Evolutionary conservation across 2,888 invertebrate genomes (phyloP).

Genomic region (Scaptomyza reducta): DNA sequence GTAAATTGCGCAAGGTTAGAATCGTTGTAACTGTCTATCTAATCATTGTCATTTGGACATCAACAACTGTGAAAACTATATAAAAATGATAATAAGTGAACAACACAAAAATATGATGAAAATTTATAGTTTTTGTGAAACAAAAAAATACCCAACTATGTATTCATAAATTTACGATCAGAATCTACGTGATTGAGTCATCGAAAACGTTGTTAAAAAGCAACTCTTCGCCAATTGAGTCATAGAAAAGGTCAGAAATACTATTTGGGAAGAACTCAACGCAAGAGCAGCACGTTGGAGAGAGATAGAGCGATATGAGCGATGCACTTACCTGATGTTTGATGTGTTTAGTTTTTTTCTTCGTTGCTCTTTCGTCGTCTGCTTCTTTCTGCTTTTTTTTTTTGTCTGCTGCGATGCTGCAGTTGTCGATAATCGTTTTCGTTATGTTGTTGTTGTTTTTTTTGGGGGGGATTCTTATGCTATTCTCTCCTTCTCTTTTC

Average conservation of each 20-base stretch:
- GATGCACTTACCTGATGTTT: slow-evolving; percentile 62
- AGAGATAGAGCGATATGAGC: slow-evolving; percentile 2
- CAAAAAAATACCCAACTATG: slow-evolving; percentile 29
- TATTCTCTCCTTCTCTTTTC: slow-evolving; percentile 12
- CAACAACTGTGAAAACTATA: not conserved
- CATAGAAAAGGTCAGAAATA: slow-evolving; percentile 35
- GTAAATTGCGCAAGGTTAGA: slow-evolving; percentile 69
- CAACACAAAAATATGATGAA: not conserved
- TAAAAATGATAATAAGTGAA: slow-evolving; percentile 1
- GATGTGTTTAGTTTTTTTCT: slow-evolving; percentile 34
- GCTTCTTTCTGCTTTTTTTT: slow-evolving; percentile 41
- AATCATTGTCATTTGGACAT: slow-evolving; percentile 49
- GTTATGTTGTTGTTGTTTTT: slow-evolving; percentile 45
- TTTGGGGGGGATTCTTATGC: slow-evolving; percentile 44
- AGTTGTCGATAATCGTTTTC: slow-evolving; percentile 57
- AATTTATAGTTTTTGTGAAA: not conserved
- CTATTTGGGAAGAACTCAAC: slow-evolving; percentile 7
- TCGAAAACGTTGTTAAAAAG: not conserved
- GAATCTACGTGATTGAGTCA: slow-evolving; percentile 40
- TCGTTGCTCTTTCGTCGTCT: slow-evolving; percentile 35
- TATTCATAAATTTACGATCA: slow-evolving; percentile 32
- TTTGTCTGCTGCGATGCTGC: slow-evolving; percentile 37
- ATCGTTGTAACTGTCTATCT: slow-evolving; percentile 52
- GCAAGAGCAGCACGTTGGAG: slow-evolving; percentile 1
- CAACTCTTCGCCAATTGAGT: slow-evolving; percentile 27